A percentile compares a stretch with the other conserved stretches of the same genome.
Evolutionary conservation across 2,888 invertebrate genomes (phyloP).

Genomic region (Agrotis exclamationis): DNA sequence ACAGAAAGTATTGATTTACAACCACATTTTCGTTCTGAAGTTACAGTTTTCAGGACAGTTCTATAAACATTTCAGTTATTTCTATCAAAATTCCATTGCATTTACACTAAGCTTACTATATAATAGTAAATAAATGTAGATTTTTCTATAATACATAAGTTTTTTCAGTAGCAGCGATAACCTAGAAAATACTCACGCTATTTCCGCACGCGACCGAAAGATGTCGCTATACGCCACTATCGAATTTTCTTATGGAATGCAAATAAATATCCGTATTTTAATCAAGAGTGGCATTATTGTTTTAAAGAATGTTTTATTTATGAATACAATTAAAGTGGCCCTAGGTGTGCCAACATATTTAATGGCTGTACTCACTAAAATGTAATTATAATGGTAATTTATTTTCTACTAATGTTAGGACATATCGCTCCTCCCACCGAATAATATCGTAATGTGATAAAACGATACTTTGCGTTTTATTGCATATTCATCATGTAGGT

Average conservation of each 20-base stretch:
- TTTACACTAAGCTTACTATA: background rate
- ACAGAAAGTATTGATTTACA: slow-evolving; percentile 52
- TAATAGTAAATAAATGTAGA: slow-evolving; percentile 2
- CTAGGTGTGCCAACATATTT: slow-evolving; percentile 50
- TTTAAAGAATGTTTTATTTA: slow-evolving; percentile 50
- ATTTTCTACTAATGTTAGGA: slow-evolving; percentile 42
- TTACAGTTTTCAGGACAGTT: background rate
- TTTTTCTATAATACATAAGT: background rate
- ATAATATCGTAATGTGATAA: too few relatives aligned
- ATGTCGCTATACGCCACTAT: slow-evolving; percentile 76
- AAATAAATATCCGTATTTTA: slow-evolving; percentile 36
- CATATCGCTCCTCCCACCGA: too few relatives aligned
- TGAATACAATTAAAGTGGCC: slow-evolving; percentile 39
- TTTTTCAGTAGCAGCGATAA: slow-evolving; percentile 63
- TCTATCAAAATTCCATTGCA: background rate
- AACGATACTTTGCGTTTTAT: too few relatives aligned
- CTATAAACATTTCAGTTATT: background rate
- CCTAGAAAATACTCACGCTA: slow-evolving; percentile 67
- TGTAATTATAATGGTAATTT: slow-evolving; percentile 32
- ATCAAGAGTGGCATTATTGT: slow-evolving; percentile 29
- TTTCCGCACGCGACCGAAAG: slow-evolving; percentile 68
- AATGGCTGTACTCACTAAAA: slow-evolving; percentile 28
- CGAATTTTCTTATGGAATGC: slow-evolving; percentile 58
- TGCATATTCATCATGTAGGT: too few relatives aligned
- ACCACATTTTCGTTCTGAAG: slow-evolving; percentile 45